Percentiles rank a stretch among this genome's conserved stretches.
phyloP scores from a whole-genome alignment of 1,140 invertebrate species.

The Coptotermes formosanus region DNA sequence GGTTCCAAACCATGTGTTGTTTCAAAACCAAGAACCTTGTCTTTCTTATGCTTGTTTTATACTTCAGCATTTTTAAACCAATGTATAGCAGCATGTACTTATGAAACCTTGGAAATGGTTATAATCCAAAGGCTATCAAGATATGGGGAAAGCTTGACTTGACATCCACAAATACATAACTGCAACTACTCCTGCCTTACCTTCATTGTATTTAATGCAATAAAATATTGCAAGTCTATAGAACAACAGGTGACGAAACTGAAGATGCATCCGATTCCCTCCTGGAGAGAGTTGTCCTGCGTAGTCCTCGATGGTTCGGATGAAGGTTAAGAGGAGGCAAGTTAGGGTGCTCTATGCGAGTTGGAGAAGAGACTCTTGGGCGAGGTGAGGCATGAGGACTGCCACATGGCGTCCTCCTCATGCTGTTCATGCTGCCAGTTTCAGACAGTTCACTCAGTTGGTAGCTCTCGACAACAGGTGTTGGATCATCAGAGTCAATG shows the following conservation, averaged over 20 bases:
- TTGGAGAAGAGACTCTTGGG: constrained; percentile 70
- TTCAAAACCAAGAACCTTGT: too few relatives aligned
- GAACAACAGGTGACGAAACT: neutral
- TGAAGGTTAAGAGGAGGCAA: constrained; percentile 71
- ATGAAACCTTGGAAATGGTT: too few relatives aligned
- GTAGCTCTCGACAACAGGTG: constrained; percentile 69
- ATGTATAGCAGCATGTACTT: too few relatives aligned
- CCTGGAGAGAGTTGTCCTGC: constrained; percentile 37
- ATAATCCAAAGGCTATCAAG: too few relatives aligned
- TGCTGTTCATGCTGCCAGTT: constrained; percentile 32
- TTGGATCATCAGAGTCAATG: constrained; percentile 70
- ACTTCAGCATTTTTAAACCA: too few relatives aligned
- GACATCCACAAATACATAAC: too few relatives aligned
- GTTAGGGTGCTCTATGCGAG: constrained; percentile 76
- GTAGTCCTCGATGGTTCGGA: constrained; percentile 52
- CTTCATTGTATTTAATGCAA: too few relatives aligned
- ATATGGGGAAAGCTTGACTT: too few relatives aligned
- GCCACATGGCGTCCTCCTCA: constrained; percentile 7
- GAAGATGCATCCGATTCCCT: neutral
- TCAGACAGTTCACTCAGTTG: constrained; percentile 59
- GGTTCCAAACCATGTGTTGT: too few relatives aligned
- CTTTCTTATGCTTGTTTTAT: too few relatives aligned
- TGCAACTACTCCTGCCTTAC: too few relatives aligned
- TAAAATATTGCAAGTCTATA: neutral
- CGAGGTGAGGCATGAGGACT: constrained; percentile 35